phyloP scores from a whole-genome alignment of 2,113 vertebrate genomes.

The Ochotona curzoniae region DNA sequence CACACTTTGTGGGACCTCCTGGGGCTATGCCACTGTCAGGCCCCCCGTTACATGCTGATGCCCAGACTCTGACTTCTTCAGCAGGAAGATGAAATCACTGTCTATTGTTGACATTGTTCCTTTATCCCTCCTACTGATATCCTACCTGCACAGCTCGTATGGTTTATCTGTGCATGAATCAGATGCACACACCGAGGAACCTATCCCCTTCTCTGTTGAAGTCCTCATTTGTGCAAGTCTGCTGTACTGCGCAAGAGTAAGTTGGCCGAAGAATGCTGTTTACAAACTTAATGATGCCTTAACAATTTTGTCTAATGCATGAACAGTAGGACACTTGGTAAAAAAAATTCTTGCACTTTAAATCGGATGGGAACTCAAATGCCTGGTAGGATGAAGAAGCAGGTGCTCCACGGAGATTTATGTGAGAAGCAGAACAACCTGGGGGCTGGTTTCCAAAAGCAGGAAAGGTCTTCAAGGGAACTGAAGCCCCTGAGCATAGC shows the following conservation, averaged over 20 bases:
- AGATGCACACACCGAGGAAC: fast-evolving
- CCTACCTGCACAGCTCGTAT: background rate
- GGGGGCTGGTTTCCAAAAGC: background rate
- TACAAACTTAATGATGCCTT: background rate
- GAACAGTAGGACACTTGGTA: background rate
- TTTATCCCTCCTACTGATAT: background rate
- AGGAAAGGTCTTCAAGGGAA: constrained; percentile 36
- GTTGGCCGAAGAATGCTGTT: background rate
- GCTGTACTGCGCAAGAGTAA: background rate
- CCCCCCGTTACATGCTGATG: background rate
- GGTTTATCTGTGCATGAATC: background rate
- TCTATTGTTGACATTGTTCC: background rate
- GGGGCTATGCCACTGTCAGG: background rate
- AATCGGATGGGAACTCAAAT: background rate
- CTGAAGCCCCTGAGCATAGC: constrained; percentile 34
- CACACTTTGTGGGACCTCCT: background rate
- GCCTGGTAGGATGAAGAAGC: background rate
- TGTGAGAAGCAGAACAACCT: background rate
- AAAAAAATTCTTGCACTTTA: background rate
- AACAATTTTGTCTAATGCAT: background rate
- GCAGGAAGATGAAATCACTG: background rate
- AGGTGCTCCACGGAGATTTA: background rate
- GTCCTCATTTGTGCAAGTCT: background rate
- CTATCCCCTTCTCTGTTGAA: background rate
- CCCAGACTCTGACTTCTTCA: background rate